Evolutionary conservation across 1,140 invertebrate genomes (phyloP), one percentile per base, ranked within the genome.

Genomic region (Euglossa dilemma): DNA sequence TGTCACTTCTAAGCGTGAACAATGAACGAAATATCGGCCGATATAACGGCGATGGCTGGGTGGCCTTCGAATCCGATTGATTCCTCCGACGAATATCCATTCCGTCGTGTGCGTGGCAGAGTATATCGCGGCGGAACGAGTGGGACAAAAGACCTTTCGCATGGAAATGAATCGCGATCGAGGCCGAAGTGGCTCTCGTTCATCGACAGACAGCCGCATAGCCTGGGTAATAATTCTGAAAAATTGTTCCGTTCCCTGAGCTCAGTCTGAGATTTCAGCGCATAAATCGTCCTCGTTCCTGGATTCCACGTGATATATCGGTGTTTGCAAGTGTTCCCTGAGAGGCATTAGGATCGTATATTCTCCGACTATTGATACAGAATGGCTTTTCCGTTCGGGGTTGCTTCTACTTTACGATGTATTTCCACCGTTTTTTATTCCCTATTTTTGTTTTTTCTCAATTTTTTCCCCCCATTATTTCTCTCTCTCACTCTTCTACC

Each of bases 141-240:
- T 23, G 14, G 72, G 36, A 76, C 74, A 59, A 82, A 82, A 66
- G 25, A 88, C 45, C 57, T 72, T 70, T 83, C 71, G 76, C 63
- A 85, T 88, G 70, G 79, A 85, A 85, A 89, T 88, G 72, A 88
- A 88, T 89, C 76, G 79, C 47, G 73, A 82, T 85, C 74, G 61
- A 61, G 66, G 28, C 25, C 61, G n/a, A 88, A 83, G 72, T 80
- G 72, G 20, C 70, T 85, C 74, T 82, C 70, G 67, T 66, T 52
- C 59, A 72, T 83, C 75, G 70, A 50, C 61, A 28, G 59, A 79
- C 71, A 71, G 64, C 76, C 59, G 54, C 59, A 28, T 43, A 76
- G 59, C 61, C 52, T 18, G 23, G 80, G 86, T 66, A 85, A 83
- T 85, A 85, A 88, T 88, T 88, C 75, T 85, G 86, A 88, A 78